Evolutionary conservation across 2,113 vertebrate species (phyloP).

Genomic region (Cinclus mexicanus): DNA sequence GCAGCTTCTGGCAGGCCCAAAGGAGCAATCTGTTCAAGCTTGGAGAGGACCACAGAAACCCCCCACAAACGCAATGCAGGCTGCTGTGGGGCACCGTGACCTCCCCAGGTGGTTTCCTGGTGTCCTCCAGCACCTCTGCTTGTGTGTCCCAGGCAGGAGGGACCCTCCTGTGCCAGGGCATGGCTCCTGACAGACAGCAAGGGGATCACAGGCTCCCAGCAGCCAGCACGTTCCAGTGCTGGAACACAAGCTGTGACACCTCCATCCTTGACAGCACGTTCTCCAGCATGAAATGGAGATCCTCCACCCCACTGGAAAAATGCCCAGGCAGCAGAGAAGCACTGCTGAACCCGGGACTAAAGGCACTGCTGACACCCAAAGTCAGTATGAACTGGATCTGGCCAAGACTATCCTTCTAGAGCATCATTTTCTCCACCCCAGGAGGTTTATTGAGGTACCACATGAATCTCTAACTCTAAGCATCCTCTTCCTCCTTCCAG

Average conservation of each 20-base stretch:
- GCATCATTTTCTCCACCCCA: background rate
- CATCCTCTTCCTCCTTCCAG: background rate
- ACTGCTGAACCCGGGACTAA: background rate
- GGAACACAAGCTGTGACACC: background rate
- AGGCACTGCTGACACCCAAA: background rate
- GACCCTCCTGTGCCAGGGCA: background rate
- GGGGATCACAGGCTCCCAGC: background rate
- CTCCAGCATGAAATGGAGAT: background rate
- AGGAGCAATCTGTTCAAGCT: background rate
- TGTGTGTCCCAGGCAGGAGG: background rate
- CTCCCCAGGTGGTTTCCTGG: fast-evolving
- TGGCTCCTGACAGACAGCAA: background rate
- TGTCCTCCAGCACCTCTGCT: background rate
- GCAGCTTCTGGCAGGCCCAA: background rate
- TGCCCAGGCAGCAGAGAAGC: background rate
- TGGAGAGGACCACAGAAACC: background rate
- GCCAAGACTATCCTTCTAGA: background rate
- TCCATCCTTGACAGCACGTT: background rate
- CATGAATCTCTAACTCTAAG: background rate
- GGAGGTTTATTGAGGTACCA: background rate
- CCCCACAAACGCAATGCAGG: background rate
- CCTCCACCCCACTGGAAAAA: background rate
- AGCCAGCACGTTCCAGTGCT: background rate
- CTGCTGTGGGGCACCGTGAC: background rate
- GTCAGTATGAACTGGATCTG: fast-evolving